A percentile compares a stretch with the other conserved stretches of the same genome.
Conservation (phyloP, 2,888 invertebrate species). For the Podotricha telesiphe region DNA sequence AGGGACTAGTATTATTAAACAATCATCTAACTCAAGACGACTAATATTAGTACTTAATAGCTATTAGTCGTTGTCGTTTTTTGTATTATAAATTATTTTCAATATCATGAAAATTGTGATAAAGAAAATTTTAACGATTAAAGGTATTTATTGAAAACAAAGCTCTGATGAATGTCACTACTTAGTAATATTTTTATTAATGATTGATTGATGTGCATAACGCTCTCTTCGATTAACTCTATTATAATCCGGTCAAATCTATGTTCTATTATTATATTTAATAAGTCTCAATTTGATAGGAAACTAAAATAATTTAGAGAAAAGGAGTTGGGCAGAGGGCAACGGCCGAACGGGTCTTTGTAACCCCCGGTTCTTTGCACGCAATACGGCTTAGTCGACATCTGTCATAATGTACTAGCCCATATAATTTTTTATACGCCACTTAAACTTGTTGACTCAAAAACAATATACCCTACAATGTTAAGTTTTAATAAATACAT, state of each 20-base stretch:
- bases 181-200: slow-evolving; percentile 12
- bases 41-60: neutral
- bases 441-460: neutral
- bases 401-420: slow-evolving; percentile 43
- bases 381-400: slow-evolving; percentile 44
- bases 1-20: slow-evolving; percentile 1
- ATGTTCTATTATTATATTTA: slow-evolving; percentile 16
- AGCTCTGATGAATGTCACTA: slow-evolving; percentile 4
- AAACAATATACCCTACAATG: neutral
- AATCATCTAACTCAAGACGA: neutral
- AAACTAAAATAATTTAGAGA: slow-evolving; percentile 51
- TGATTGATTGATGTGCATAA: neutral
- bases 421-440: slow-evolving; percentile 30
- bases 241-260: neutral
- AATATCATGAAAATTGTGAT: neutral
- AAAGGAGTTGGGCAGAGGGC: slow-evolving; percentile 61
- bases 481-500: neutral
- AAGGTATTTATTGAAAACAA: neutral
- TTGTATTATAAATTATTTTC: neutral
- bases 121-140: slow-evolving; percentile 2
- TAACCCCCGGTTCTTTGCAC: slow-evolving; percentile 48
- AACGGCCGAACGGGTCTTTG: slow-evolving; percentile 66
- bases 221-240: too few species aligned
- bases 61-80: neutral
- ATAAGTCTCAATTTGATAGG: slow-evolving; percentile 33